These are phyloP conservation scores for Fabriciana adippe DNA, from an alignment of 2,888 invertebrate genomes.

Conservation along the genomic window DNA sequence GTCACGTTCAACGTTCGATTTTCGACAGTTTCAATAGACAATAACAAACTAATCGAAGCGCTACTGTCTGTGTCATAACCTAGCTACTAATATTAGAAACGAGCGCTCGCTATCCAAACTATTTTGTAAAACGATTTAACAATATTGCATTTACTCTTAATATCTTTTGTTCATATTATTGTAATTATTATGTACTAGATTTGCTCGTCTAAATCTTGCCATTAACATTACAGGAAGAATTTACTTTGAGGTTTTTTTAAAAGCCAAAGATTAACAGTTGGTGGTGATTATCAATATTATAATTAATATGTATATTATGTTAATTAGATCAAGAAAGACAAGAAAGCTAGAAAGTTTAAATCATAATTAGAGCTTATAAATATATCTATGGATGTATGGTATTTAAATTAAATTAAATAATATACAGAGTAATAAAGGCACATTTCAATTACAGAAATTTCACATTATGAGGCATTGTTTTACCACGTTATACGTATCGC, in stretches of 20 bases:
- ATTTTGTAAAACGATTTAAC: not conserved
- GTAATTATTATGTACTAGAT: no score
- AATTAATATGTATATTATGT: no score
- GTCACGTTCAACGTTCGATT: not conserved
- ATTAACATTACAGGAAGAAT: no score
- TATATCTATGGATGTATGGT: no score
- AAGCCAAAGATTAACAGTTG: no score
- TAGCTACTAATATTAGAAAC: not conserved
- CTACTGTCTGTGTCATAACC: not conserved
- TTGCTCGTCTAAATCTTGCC: no score
- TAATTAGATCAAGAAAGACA: no score
- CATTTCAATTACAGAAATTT: slow-evolving; percentile 19
- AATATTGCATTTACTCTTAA: not conserved
- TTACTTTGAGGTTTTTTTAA: no score
- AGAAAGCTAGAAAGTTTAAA: no score
- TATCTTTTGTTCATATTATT: not conserved
- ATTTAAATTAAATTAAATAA: slow-evolving; percentile 4
- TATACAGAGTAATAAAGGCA: slow-evolving; percentile 4
- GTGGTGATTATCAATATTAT: no score
- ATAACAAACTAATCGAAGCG: not conserved
- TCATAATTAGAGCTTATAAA: no score
- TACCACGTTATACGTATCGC: slow-evolving; percentile 9
- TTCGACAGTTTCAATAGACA: slow-evolving; percentile 2
- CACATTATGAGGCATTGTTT: slow-evolving; percentile 16
- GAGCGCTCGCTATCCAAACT: not conserved